Conservation (phyloP, 2,113 vertebrate species). For the Chloropsis cyanopogon region DNA sequence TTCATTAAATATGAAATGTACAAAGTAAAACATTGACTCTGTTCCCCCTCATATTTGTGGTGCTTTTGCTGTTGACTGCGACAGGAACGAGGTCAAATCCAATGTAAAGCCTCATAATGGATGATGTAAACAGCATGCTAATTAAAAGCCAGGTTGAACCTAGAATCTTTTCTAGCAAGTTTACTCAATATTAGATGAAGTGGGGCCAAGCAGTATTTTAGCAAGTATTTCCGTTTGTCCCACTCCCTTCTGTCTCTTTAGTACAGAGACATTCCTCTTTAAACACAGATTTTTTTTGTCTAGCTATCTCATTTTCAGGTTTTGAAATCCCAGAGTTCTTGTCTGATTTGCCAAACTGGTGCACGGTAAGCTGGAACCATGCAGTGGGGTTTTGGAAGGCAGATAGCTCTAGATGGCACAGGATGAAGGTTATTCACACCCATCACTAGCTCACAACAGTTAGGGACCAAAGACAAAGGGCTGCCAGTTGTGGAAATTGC, state of each 20-base stretch:
- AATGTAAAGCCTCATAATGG: constrained; percentile 10
- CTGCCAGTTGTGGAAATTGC: background rate
- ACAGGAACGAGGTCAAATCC: background rate
- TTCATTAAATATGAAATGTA: constrained; percentile 65
- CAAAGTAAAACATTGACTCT: constrained; percentile 63
- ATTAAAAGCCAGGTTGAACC: constrained; percentile 68
- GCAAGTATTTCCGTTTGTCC: constrained; percentile 42
- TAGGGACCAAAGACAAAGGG: background rate
- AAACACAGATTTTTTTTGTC: background rate
- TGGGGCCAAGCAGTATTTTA: constrained; percentile 41
- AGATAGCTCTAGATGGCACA: background rate
- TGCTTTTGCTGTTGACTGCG: constrained; percentile 47
- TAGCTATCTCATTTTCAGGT: background rate
- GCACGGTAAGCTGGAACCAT: background rate
- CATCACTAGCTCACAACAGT: background rate
- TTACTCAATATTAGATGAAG: constrained; percentile 57
- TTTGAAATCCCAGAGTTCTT: background rate
- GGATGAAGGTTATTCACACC: background rate
- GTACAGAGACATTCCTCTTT: background rate
- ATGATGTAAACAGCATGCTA: constrained; percentile 73
- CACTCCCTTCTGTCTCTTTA: background rate
- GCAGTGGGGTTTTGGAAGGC: background rate
- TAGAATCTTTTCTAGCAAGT: constrained; percentile 59
- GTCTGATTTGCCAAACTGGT: background rate
- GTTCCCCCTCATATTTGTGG: constrained; percentile 37